phyloP scores from a whole-genome alignment of 2,888 invertebrate genomes.

The Lithophane ornitopus region DNA sequence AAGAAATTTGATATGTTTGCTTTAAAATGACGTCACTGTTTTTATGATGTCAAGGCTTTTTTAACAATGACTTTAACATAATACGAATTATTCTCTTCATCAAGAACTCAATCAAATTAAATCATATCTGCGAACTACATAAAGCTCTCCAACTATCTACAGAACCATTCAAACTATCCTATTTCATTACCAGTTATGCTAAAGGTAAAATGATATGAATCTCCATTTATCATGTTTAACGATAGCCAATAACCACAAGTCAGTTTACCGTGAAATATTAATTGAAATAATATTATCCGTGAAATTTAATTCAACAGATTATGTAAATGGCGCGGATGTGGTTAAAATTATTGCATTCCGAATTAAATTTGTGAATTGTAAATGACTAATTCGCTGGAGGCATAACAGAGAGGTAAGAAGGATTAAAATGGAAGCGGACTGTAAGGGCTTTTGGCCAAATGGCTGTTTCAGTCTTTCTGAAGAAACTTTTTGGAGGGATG shows the following conservation, averaged over 20 bases:
- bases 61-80: background rate
- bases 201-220: constrained; percentile 16
- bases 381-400: constrained; percentile 45
- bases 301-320: constrained; percentile 64
- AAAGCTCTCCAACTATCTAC: background rate
- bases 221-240: constrained; percentile 15
- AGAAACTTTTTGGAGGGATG: constrained; percentile 40
- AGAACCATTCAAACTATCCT: background rate
- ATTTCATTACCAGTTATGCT: background rate
- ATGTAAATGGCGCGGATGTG: constrained; percentile 62
- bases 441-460: constrained; percentile 23
- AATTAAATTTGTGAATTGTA: constrained; percentile 60
- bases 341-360: constrained; percentile 61
- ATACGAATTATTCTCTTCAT: background rate
- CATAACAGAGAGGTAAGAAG: constrained; percentile 11
- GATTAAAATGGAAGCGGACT: constrained; percentile 33
- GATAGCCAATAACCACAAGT: constrained; percentile 50
- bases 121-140: background rate
- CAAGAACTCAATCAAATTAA: background rate
- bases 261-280: constrained; percentile 52
- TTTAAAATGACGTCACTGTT: constrained; percentile 2
- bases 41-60: background rate
- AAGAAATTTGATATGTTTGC: constrained; percentile 62
- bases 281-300: constrained; percentile 55
- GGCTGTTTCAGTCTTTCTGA: constrained; percentile 11